A percentile compares a stretch with the other conserved stretches of the same genome.
Evolutionary conservation across 2,113 vertebrate genomes (phyloP).

Genomic region (Gymnobelideus leadbeateri): DNA sequence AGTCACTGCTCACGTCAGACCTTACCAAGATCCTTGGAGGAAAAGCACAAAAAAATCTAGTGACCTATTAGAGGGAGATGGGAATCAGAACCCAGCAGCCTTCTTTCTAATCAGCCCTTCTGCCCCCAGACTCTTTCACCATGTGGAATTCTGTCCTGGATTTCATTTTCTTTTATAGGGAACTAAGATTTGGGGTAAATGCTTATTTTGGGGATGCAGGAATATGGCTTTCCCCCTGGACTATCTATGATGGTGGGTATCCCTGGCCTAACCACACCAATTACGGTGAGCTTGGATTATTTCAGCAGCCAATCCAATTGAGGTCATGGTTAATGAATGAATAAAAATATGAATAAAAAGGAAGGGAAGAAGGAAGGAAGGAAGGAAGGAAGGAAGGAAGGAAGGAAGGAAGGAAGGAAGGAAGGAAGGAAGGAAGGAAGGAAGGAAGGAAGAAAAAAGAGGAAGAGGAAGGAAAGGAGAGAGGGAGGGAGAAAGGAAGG

Average conservation of each 20-base stretch:
- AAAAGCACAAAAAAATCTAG: neutral
- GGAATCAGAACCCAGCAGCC: neutral
- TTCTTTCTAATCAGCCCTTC: neutral
- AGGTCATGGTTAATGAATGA: neutral
- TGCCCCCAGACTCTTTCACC: neutral
- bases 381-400: neutral
- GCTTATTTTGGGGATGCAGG: neutral
- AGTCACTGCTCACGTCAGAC: neutral
- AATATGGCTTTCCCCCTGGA: neutral
- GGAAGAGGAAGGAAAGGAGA: too few species aligned
- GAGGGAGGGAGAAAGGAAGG: neutral
- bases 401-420: too few species aligned
- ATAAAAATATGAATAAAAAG: too few species aligned
- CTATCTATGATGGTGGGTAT: neutral
- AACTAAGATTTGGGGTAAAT: neutral
- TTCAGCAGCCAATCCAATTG: neutral
- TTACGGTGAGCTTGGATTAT: neutral
- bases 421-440: neutral
- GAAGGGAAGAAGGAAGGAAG: neutral
- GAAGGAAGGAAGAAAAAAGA: neutral
- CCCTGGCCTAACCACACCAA: neutral
- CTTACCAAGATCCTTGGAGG: neutral
- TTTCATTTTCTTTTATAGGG: neutral
- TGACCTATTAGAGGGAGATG: neutral
- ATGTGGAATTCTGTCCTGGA: neutral